Conservation (phyloP, 1,140 invertebrate species). For the Lepidurus couesii region DNA sequence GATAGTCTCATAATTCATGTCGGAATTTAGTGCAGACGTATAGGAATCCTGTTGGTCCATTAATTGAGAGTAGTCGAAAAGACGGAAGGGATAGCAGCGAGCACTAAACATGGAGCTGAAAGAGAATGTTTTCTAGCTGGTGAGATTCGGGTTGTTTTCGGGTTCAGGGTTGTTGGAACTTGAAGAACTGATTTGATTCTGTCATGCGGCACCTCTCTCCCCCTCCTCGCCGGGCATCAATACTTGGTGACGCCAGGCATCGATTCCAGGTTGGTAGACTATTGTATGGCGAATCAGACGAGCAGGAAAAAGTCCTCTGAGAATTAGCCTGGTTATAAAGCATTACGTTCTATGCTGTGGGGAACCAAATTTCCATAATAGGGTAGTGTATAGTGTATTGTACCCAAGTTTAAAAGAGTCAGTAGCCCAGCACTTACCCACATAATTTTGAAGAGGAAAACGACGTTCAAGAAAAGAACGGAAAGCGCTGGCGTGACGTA, state of each 20-base stretch:
- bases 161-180: not conserved
- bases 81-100: too few species aligned
- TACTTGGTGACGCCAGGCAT: not conserved
- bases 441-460: slow-evolving; percentile 86
- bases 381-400: not conserved
- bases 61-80: not conserved
- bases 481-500: slow-evolving; percentile 65
- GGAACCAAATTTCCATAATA: not conserved
- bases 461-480: slow-evolving; percentile 70
- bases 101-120: too few species aligned
- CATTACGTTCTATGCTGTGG: not conserved
- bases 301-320: not conserved
- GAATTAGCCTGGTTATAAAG: not conserved
- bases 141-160: not conserved
- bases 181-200: not conserved
- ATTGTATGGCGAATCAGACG: not conserved
- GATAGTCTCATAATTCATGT: not conserved
- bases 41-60: not conserved
- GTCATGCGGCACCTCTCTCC: not conserved
- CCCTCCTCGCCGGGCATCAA: not conserved
- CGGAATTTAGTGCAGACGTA: not conserved
- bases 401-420: not conserved
- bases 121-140: not conserved
- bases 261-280: not conserved
- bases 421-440: slow-evolving; percentile 57